Conservation (phyloP, 1,140 invertebrate genomes). For the Leptestheria dahalacensis region DNA sequence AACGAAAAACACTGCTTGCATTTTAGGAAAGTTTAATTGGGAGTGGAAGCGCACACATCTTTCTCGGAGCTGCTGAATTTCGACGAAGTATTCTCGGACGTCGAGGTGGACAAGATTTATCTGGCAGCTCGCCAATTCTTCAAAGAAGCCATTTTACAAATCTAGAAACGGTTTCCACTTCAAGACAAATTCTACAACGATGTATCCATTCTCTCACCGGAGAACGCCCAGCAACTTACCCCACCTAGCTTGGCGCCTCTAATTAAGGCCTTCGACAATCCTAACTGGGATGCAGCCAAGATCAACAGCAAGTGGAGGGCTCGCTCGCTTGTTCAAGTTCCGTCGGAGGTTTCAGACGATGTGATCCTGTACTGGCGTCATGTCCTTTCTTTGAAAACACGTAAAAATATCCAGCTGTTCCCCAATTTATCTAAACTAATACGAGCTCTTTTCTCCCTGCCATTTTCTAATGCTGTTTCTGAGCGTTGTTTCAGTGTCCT, state of each 20-base stretch:
- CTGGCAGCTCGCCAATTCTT: neutral
- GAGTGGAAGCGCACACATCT: too few relatives aligned
- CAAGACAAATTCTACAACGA: neutral
- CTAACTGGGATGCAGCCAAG: too few relatives aligned
- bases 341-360: too few relatives aligned
- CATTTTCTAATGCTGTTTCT: neutral
- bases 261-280: too few relatives aligned
- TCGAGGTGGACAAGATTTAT: constrained; percentile 3
- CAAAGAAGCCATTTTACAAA: constrained; percentile 1
- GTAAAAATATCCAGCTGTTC: neutral
- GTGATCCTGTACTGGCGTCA: neutral
- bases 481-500: constrained; percentile 1
- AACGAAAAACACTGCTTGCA: too few relatives aligned
- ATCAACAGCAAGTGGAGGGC: too few relatives aligned
- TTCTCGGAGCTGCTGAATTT: constrained; percentile 1
- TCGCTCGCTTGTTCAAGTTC: too few relatives aligned
- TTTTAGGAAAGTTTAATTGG: too few relatives aligned
- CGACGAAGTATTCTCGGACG: neutral
- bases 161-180: constrained; percentile 1
- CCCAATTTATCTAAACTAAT: too few relatives aligned
- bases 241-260: neutral
- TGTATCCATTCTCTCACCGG: neutral
- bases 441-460: neutral
- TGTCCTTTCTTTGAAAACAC: neutral
- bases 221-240: neutral